Conservation (phyloP, 1,140 invertebrate genomes). For the Calliphora vicina region DNA sequence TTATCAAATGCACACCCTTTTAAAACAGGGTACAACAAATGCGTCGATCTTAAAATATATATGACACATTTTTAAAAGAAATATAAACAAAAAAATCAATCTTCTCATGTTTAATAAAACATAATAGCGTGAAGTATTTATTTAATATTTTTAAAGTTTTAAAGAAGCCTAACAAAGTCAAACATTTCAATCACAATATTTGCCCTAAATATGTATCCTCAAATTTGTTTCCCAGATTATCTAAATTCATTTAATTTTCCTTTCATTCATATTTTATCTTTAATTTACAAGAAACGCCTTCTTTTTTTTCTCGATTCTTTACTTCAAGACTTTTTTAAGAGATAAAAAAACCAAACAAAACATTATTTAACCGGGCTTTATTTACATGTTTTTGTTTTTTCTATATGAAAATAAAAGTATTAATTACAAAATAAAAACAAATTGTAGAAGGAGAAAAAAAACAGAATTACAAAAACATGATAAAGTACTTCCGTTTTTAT, state of each 20-base stretch:
- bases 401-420: neutral
- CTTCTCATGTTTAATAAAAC: no score
- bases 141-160: no score
- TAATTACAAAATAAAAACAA: constrained; percentile 10
- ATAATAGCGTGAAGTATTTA: no score
- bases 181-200: no score
- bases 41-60: no score
- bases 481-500: constrained; percentile 6
- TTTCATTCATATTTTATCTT: neutral
- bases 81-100: no score
- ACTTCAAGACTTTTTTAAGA: neutral
- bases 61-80: neutral
- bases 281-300: neutral
- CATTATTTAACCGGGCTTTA: neutral
- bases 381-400: neutral
- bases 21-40: neutral
- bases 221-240: neutral
- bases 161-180: no score
- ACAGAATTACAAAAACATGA: neutral
- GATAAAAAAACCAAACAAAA: neutral
- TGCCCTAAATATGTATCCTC: no score
- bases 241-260: neutral
- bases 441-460: neutral
- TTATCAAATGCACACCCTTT: neutral
- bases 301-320: neutral